Base-by-base conservation (phyloP, 1,140 invertebrate genomes). In the Antheraea mylitta region DNA sequence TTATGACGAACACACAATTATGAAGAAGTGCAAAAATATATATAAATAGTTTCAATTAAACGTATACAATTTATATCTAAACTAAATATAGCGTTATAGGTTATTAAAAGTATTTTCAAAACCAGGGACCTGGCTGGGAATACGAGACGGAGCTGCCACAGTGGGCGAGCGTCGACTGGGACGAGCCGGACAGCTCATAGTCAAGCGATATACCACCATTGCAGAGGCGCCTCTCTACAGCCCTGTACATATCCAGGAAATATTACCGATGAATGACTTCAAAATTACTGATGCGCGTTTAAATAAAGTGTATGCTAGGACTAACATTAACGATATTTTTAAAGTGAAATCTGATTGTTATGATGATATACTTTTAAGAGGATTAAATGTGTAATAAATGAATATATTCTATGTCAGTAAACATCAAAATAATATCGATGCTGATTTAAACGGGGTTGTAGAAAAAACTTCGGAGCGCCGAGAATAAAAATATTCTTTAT, bases 91-190 rank as follows among this genome's bases (percentile, higher is more conserved):
- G 42, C 22, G 38, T 42, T 42, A 42, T n/a, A 37, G 16, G 0
- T 59, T 62, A 61, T 71, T 59, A 11, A 45, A 30, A 18, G 10
- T 71, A 30, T 74, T 67, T 61, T 70, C 42, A 66, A 30, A 10
- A 61, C n/a, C 85, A 97, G 95, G 97, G 97, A 59, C 96, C 97
- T 45, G 97, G 96, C 22, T 98, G 97, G 97, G 96, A 96, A 80
- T 98, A 97, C 88, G 95, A 97, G 89, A 98, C 97, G 0, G 95
- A 96, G 76, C 91, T 98, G 68, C 98, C 98, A 1, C 95, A 95
- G 38, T 98, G 98, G 98, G 97, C 97, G 13, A 93, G 93, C 75
- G 94, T 96, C 22, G 96, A 98, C 69, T 98, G 97, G 96, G 93
- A 93, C 45, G 96, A 96, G 72, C 84, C 92, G 18, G 93, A 94